Base-by-base conservation (phyloP, 2,797 vertebrate species). In the Falco biarmicus region DNA sequence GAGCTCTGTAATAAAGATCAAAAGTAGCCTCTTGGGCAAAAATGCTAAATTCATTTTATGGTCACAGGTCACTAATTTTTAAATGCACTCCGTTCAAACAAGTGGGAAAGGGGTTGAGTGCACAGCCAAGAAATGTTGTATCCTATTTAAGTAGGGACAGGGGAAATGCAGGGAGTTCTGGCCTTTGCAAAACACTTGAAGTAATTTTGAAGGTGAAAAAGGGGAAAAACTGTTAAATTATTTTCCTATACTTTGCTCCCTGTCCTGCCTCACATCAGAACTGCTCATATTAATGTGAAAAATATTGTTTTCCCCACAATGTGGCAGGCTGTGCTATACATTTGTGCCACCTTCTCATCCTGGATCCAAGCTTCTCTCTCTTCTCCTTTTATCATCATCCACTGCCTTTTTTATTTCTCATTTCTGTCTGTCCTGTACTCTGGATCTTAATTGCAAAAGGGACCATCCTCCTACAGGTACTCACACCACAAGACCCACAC, bases 11-110 rank as follows among this genome's bases (percentile, higher is more conserved):
- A 76, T 63, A 53, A 60, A 89, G 43, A 90, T 82, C 88, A 75
- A 77, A 90, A 82, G 20, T 14, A 79, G 1, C 19, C 39, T 69
- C 74, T 29, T 43, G 56, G 63, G 80, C 14, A 86, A 54, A 59
- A 65, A 28, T 15, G 13, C 5, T 94, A 37, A 60, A 81, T 78
- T 77, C 17, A 64, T 86, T 94, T 95, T 84, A 87, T 39, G 22
- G 59, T 90, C 68, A 68, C 75, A 86, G 47, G 65, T 41, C 60
- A 91, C 29, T 57, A 80, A 32, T 47, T 68, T 69, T 64, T 60
- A 74, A 87, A 66, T 2, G 60, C 26, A 34, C 61, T 79, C 21
- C 18, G 20, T 87, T 85, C 28, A 77, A 74, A 79, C 11, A 54
- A 69, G 65, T 48, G 19, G 45, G 51, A 74, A 84, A 80, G 37